Evolutionary conservation across 1,140 invertebrate genomes (phyloP), one percentile per base, ranked within the genome.

Genomic region (Gryon sp.): DNA sequence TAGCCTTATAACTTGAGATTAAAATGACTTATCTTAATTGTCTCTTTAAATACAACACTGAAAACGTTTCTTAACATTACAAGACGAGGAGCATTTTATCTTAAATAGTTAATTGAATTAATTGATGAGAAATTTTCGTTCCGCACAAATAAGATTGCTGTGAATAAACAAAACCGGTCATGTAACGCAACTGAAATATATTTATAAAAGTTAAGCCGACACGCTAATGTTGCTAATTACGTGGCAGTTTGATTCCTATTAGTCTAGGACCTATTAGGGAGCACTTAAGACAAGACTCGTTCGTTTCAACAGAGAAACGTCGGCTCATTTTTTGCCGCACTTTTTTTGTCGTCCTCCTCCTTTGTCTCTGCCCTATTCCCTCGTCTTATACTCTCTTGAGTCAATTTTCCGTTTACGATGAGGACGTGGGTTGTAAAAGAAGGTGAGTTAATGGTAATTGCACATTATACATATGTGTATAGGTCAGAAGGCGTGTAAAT

Each of bases 161-260:
- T 63, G 57, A 55, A 69, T 69, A 63, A 63, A 66, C 62, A 62
- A 53, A 55, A n/a, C n/a, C n/a, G n/a, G n/a, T n/a, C 26, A 50
- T 18, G 6, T 16, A 11, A 30, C 22, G 34, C 12, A 16, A 18
- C 20, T 41, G 40, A 20, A 30, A 18, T 20, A 55, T 66, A 26
- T 66, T 41, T 48, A 43, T 52, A 63, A 78, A 70, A 60, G 45
- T 76, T 57, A n/a, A 19, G 73, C 66, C 70, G 57, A 60, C 59
- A 79, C 60, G 59, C 69, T 79, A 80, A 79, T 79, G 72, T 40
- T 15, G 46, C 69, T 81, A 81, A 82, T 83, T 83, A 81, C 73
- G 78, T 69, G 73, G 76, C 65, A 50, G 50, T 53, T 79, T 73
- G 73, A 81, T 72, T 78, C 65, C 50, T 69, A 65, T 75, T 75